Base-by-base conservation (phyloP, 2,113 vertebrate species). In the Colius striatus region DNA sequence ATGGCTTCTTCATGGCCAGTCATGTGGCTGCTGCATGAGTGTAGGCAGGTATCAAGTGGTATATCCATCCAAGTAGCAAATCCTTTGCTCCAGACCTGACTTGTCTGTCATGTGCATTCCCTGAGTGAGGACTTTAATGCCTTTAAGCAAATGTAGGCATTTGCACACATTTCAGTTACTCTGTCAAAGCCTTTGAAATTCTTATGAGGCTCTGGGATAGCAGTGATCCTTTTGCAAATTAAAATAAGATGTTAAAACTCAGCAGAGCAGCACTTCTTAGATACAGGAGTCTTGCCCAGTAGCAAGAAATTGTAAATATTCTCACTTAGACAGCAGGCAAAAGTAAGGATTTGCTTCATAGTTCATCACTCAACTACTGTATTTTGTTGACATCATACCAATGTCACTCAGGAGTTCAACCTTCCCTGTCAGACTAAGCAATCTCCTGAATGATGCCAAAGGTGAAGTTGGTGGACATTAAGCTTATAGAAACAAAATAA, bases 161-260 rank as follows among this genome's bases (percentile, higher is more conserved):
- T 93, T 68, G 10, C 13, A 19, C 21, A 87, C 51, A 43, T 67
- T 75, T 65, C n/a, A 54, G 41, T 70, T 72, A 13, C 36, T 68
- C n/a, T 77, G 36, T 5, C 8, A 85, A 90, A 90, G 27, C 11
- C 58, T 96, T 79, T 85, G 74, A 79, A 94, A 90, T 73, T 77
- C 58, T 61, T 88, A 36, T 21, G 32, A 66, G 47, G 10, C 71
- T 65, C 36, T 72, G 48, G 19, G 17, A 23, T 26, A 62, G 47
- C 50, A 77, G 21, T 48, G 25, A 77, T 90, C 51, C 60, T 74
- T 20, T 58, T 16, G n/a, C 43, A 86, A 70, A 83, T 62, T 80
- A 83, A 90, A 90, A 21, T 3, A 76, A 70, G 62, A 32, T 41
- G 15, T 66, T 83, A 68, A 83, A 86, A 67, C 36, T 61, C 60